phyloP scores from a whole-genome alignment of 2,113 vertebrate genomes.

The Caloenas nicobarica region DNA sequence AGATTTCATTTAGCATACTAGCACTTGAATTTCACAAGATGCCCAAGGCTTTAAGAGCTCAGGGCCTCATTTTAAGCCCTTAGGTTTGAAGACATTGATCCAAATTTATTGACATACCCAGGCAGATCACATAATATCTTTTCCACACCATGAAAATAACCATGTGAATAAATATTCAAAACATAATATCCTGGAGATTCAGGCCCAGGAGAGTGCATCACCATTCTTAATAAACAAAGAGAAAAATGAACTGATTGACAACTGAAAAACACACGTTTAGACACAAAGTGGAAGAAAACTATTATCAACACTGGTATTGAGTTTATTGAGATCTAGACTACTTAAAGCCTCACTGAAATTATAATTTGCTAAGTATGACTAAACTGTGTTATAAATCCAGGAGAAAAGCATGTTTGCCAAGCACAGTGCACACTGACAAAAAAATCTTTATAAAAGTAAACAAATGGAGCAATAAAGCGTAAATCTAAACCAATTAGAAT shows the following conservation, averaged over 20 bases:
- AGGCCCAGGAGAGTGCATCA: neutral
- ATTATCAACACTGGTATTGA: slow-evolving; percentile 43
- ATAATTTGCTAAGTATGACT: slow-evolving; percentile 46
- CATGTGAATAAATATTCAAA: neutral
- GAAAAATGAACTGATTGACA: slow-evolving; percentile 42
- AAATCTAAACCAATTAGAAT: slow-evolving; percentile 51
- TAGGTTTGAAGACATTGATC: neutral
- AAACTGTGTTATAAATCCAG: slow-evolving; percentile 49
- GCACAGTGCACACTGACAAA: neutral
- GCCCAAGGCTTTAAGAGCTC: neutral
- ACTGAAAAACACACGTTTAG: slow-evolving; percentile 35
- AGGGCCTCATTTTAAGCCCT: neutral
- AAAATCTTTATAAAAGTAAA: neutral
- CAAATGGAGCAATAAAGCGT: neutral
- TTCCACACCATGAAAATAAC: neutral
- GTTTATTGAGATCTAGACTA: slow-evolving; percentile 53
- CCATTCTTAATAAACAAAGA: slow-evolving; percentile 36
- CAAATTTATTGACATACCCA: neutral
- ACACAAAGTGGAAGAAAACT: slow-evolving; percentile 32
- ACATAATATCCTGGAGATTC: neutral
- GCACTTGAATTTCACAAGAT: neutral
- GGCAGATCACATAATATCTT: neutral
- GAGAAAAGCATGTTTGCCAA: neutral
- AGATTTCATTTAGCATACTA: neutral
- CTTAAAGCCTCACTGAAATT: slow-evolving; percentile 28